These are phyloP conservation scores for Patiria miniata DNA, from an alignment of 35 echinoderm and acorn worm species.

Conservation along the genomic window DNA sequence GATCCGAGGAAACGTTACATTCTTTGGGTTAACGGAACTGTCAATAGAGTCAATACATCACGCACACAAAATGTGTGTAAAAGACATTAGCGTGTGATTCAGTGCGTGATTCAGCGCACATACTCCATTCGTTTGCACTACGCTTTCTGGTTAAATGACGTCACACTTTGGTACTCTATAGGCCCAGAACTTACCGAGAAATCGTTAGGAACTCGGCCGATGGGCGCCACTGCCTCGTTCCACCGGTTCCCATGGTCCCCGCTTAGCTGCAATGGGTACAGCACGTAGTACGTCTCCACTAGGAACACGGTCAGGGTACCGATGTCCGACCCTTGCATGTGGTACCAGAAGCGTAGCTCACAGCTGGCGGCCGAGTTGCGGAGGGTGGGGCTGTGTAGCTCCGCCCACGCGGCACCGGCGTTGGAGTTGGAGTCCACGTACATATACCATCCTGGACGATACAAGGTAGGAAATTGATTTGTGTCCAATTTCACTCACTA, in stretches of 20 bases:
- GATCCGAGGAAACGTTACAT: too few species aligned
- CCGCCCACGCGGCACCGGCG: conserved; percentile 55
- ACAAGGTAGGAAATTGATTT: too few species aligned
- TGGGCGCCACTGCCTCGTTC: conserved; percentile 49
- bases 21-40: too few species aligned
- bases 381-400: conserved; percentile 43
- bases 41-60: too few species aligned
- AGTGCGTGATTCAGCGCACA: too few species aligned
- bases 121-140: too few species aligned
- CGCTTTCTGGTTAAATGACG: too few species aligned
- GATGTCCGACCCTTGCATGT: conserved; percentile 74
- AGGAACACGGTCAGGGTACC: conserved; percentile 65
- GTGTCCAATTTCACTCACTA: too few species aligned
- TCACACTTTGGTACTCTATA: too few species aligned
- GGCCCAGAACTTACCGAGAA: conserved; percentile 55
- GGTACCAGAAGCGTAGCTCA: conserved; percentile 78
- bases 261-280: conserved; percentile 32
- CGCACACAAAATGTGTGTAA: too few species aligned
- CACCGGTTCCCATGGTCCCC: conserved; percentile 78
- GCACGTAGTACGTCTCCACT: conserved; percentile 54
- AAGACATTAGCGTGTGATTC: too few species aligned
- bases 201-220: conserved; percentile 68
- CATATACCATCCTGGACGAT: conserved; percentile 78
- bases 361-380: conserved; percentile 83
- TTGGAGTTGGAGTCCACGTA: conserved; percentile 62